Conservation (phyloP, 2,113 vertebrate genomes). For the Penelope pileata region DNA sequence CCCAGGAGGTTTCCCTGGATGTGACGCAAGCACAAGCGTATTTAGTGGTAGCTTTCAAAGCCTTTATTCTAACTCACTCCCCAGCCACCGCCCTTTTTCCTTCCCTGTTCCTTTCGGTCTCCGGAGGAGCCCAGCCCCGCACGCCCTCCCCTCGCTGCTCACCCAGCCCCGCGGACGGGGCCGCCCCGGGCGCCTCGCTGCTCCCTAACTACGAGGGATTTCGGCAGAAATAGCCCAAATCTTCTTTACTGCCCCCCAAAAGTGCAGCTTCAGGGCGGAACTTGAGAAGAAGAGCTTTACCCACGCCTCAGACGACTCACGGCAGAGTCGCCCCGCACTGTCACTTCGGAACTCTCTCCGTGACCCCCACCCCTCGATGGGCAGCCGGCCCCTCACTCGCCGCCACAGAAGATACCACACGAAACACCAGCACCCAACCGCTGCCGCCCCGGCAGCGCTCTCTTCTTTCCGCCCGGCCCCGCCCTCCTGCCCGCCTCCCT, state of each 20-base stretch:
- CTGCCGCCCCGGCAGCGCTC: no score
- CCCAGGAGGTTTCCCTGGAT: fast-evolving
- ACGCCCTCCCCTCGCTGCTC: no score
- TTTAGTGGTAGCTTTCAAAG: fast-evolving
- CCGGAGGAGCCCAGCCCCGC: fast-evolving
- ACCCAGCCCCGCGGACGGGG: no score
- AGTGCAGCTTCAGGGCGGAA: fast-evolving
- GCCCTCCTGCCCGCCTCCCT: no score
- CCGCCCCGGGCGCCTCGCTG: background rate
- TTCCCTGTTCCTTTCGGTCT: background rate
- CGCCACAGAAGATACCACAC: no score
- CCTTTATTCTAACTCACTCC: background rate
- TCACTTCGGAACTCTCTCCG: no score
- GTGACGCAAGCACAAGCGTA: fast-evolving
- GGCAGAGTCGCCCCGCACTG: no score
- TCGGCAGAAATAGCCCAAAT: background rate
- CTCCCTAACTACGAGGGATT: fast-evolving
- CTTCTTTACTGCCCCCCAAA: fast-evolving
- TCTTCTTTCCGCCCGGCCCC: no score
- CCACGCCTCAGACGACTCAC: background rate
- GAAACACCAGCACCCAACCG: no score
- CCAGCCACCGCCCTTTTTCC: fast-evolving
- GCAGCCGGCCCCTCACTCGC: no score
- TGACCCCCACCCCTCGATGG: no score
- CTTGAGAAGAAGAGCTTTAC: background rate